phyloP scores from a whole-genome alignment of 1,140 invertebrate species.

The Sarcophaga peregrina region DNA sequence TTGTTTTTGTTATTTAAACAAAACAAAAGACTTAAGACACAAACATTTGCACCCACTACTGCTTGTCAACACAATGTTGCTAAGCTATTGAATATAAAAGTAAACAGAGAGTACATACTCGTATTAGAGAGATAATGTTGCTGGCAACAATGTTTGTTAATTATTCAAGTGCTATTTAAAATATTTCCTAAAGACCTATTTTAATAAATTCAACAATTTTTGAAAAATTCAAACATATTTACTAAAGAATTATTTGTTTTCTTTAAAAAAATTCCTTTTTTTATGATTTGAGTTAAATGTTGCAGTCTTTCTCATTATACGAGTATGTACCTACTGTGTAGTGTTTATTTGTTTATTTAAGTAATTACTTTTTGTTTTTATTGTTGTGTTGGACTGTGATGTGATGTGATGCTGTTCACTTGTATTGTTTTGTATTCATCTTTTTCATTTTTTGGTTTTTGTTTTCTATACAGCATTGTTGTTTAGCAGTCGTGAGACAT shows the following conservation, averaged over 20 bases:
- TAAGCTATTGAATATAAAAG: neutral
- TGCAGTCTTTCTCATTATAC: neutral
- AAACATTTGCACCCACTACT: conserved; percentile 32
- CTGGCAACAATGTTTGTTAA: no score
- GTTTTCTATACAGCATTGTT: neutral
- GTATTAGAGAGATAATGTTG: no score
- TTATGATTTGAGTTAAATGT: neutral
- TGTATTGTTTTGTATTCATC: neutral
- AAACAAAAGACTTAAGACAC: conserved; percentile 32
- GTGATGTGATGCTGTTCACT: neutral
- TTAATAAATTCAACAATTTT: neutral
- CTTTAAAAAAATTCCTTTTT: no score
- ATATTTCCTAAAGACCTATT: no score
- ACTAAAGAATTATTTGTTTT: no score
- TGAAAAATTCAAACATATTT: neutral
- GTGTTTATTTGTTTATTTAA: neutral
- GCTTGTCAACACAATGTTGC: neutral
- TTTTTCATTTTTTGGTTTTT: neutral
- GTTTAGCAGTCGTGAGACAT: neutral
- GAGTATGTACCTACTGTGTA: neutral
- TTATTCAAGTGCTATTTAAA: no score
- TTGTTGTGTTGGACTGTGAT: neutral
- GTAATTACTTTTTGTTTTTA: neutral
- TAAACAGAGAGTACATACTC: neutral
- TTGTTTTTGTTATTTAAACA: neutral